These are phyloP conservation scores for Adrianichthys oophorus DNA, from an alignment of 2,797 vertebrate genomes.

Conservation along the genomic window DNA sequence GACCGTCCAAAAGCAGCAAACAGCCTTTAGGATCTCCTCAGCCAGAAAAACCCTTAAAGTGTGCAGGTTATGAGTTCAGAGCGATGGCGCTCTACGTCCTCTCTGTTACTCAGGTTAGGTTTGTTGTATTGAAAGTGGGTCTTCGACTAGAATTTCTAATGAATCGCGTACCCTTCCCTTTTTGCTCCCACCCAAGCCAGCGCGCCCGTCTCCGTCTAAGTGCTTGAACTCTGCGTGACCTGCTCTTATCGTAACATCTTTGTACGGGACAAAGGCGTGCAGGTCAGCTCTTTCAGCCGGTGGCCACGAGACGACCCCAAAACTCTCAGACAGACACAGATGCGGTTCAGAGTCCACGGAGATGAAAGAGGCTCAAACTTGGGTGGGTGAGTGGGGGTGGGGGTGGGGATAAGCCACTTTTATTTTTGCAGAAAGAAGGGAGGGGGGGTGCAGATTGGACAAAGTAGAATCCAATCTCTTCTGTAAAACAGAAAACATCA, in stretches of 20 bases:
- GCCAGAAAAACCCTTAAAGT: conserved; percentile 6
- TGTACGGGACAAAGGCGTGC: conserved; percentile 8
- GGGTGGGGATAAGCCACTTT: conserved; percentile 54
- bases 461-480: conserved; percentile 3
- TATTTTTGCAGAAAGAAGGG: conserved; percentile 12
- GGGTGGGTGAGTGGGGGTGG: neutral
- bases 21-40: conserved; percentile 7
- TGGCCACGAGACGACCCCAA: conserved; percentile 43
- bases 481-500: conserved; percentile 1
- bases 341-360: conserved; percentile 34
- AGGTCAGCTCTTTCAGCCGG: conserved; percentile 41
- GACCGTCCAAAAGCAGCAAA: conserved; percentile 25
- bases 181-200: conserved; percentile 1
- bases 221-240: conserved; percentile 21
- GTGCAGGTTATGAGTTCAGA: neutral
- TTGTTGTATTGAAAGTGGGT: too few species aligned
- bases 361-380: conserved; percentile 62
- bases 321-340: conserved; percentile 23
- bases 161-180: neutral
- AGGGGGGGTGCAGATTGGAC: neutral
- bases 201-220: conserved; percentile 3
- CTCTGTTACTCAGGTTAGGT: too few species aligned
- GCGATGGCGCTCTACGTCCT: too few species aligned
- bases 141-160: neutral
- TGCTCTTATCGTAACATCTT: conserved; percentile 2